Base-by-base conservation (phyloP, 2,113 vertebrate species). In the Phyllostomus discolor region DNA sequence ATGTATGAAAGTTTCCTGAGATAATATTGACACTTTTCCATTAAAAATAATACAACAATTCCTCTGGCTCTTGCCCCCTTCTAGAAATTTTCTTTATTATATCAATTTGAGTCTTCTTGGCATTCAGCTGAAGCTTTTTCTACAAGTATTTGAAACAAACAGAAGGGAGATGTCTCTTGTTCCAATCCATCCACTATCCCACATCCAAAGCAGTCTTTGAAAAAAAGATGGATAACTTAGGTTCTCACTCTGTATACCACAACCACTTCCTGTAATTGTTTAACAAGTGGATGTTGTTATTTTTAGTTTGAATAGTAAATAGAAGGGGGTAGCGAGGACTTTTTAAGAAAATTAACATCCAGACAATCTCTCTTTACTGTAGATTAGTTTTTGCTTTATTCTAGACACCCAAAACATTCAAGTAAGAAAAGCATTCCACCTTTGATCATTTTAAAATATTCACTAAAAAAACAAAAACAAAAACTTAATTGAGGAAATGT, bases 401-500 rank as follows among this genome's bases (percentile, higher is more conserved):
- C 76, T 24, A 93, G 86, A 52, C 62, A 81, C 62, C 86, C 20
- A 57, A 69, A 90, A 64, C 28, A 93, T 35, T 86, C n/a, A 22
- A 59, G n/a, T 66, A 52, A 85, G n/a, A 38, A 94, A 96, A 83
- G 28, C 76, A 81, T 62, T 48, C 35, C 22, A 26, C 10, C 80
- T 95, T 97, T 83, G 69, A 95, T 94, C 83, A 87, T 90, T 94
- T 97, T 76, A 35, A 96, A 94, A 76, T 54, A 78, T 64, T 97
- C 69, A 62, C 72, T 88, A 43, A 57, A 90, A 64, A 87, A 41
- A 35, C 38, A 80, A 86, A 96, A 75, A n/a, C 48, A 84, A 46
- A 93, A 82, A 95, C 12, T 75, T 94, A 52, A 73, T 88, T 78
- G 80, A 95, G 96, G 38, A 94, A 46, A n/a, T 57, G 10, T 52